Conservation (phyloP, 2,113 vertebrate species). For the Zosterops pallidus region DNA sequence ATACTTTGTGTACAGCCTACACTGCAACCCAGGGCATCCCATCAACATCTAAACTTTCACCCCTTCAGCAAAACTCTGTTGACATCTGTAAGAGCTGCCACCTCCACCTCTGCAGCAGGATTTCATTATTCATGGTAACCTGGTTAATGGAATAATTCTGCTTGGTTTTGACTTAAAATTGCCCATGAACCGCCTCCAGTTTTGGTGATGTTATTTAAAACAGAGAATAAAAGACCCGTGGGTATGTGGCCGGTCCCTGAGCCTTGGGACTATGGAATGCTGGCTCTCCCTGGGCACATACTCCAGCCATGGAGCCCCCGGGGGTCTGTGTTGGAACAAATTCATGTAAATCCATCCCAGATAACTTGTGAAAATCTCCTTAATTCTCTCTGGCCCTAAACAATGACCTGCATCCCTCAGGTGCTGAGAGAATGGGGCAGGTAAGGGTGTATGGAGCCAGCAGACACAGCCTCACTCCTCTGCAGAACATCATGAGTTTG, state of each 20-base stretch:
- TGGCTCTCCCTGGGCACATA: background rate
- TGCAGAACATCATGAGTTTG: background rate
- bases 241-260: rapidly evolving
- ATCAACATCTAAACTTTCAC: background rate
- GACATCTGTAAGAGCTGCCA: background rate
- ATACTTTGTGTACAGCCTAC: no score
- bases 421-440: background rate
- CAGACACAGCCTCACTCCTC: rapidly evolving
- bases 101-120: background rate
- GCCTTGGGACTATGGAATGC: rapidly evolving
- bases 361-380: background rate
- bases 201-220: background rate
- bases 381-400: background rate
- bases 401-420: background rate
- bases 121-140: background rate
- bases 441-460: background rate
- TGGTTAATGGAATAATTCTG: background rate
- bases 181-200: background rate
- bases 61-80: background rate
- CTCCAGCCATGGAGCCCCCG: background rate
- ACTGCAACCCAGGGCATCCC: no score
- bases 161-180: background rate
- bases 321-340: background rate
- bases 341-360: background rate
- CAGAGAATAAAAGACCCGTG: background rate